phyloP scores from a whole-genome alignment of 2,888 invertebrate genomes.

The Himalopsyche japonica region DNA sequence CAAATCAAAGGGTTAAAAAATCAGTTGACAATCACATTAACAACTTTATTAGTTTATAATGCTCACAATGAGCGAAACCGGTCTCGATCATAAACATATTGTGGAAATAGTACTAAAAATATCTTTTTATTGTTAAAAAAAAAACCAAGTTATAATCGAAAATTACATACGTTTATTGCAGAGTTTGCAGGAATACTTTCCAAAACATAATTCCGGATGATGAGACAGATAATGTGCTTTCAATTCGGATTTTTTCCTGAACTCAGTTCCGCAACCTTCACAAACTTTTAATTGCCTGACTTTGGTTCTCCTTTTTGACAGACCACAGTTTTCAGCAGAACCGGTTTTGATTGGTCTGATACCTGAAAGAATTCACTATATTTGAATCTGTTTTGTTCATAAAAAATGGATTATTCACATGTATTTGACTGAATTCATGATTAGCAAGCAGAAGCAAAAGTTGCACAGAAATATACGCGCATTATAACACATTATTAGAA shows the following conservation, averaged over 20 bases:
- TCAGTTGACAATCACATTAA: too few species aligned
- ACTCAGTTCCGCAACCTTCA: slow-evolving; percentile 5
- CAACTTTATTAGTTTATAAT: too few species aligned
- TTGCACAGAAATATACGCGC: too few species aligned
- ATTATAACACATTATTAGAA: too few species aligned
- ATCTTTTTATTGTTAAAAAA: too few species aligned
- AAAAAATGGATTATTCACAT: too few species aligned
- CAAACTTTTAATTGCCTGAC: slow-evolving; percentile 6
- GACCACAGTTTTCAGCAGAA: background rate
- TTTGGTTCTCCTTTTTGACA: background rate
- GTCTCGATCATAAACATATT: too few species aligned
- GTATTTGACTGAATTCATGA: too few species aligned
- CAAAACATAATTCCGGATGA: slow-evolving; percentile 4
- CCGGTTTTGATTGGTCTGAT: background rate
- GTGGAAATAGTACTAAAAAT: too few species aligned
- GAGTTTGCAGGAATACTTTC: slow-evolving; percentile 25
- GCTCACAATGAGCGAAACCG: too few species aligned
- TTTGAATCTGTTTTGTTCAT: background rate
- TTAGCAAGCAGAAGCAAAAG: too few species aligned
- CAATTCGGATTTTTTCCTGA: slow-evolving; percentile 14
- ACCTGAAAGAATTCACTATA: background rate
- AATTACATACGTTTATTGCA: slow-evolving; percentile 23
- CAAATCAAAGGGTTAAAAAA: too few species aligned
- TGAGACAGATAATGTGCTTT: slow-evolving; percentile 2
- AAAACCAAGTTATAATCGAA: background rate